Evolutionary conservation across 2,113 vertebrate species (phyloP), one percentile per base, ranked within the genome.

Genomic region (Pelmatolapia mariae): DNA sequence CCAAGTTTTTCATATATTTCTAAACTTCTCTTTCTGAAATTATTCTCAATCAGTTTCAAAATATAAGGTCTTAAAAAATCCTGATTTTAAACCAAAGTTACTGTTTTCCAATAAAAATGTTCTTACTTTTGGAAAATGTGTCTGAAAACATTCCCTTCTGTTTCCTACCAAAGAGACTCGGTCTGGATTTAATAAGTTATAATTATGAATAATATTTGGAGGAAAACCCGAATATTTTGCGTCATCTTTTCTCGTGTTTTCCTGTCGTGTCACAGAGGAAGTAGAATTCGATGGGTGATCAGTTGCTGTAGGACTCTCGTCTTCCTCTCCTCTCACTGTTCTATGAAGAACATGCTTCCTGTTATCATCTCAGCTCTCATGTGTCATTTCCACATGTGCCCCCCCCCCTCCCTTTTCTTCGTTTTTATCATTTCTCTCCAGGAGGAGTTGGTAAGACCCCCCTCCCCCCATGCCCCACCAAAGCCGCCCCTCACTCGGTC

Each of bases 371-470:
- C 81, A 81, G 79, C 53, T 12, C 18, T 68, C 84, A 53, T 43
- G 29, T 56, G 73, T 83, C 82, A 83, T 86, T n/a, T 86, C 43
- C 81, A 71, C 59, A 4, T 6, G 85, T 87, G 38, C 13, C 38
- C 19, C 26, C 61, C 19, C 85, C 26, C 80, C 33, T 86, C 24
- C 40, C 22, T 2, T 29, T 80, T 33, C 54, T 82, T 29, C 15
- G 79, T 15, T 68, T 54, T 31, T 12, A 22, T 89, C 81, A 61
- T 80, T 19, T 88, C 71, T 59, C 85, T 86, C 63, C 89, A 95
- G 95, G 95, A 96, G 91, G 95, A 95, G 86, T 86, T 95, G 96
- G 94, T 96, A 95, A 96, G 93, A 91, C 26, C 43, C 11, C 36
- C 31, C 38, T 57, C 5, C 31, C 61, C 38, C 53, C n/a, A 3